Evolutionary conservation across 2,797 vertebrate genomes (phyloP), one percentile per base, ranked within the genome.

Genomic region (Poecilia wingei): DNA sequence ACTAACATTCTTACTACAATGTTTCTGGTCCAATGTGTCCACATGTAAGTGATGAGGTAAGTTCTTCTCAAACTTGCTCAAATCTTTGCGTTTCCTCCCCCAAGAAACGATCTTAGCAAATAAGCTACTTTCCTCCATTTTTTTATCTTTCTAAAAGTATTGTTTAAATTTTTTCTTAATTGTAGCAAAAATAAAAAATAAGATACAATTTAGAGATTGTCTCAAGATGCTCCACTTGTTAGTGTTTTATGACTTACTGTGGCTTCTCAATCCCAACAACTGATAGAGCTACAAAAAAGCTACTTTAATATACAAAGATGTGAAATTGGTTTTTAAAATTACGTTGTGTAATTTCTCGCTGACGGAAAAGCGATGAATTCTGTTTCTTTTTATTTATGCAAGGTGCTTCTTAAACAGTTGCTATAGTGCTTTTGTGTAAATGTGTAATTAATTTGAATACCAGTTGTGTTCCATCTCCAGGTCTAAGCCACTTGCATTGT

Each of bases 361-460:
- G n/a, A 36, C 28, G 25, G 61, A n/a, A 47, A 59, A 33, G 22
- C 6, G 5, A 1, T 69, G 4, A 13, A 33, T 14, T 31, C 16
- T 71, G 1, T 12, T n/a, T 28, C 6, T 22, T n/a, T 59, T 36
- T 39, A 22, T 49, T 47, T 55, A 12, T 66, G 2, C 41, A 31
- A n/a, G 13, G 1, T 33, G 31, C 9, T 43, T 51, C 9, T 66
- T 39, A 9, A 57, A 66, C 59, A 31, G 39, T 55, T 8, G 33
- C 25, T 14, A 33, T 6, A 7, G 14, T 20, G 49, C 55, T 57
- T 39, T 13, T 3, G 6, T 59, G 33, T 49, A 68, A 68, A 53
- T 36, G 20, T 33, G 13, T 64, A 77, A 66, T 84, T 70, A 43
- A 72, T 46, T 59, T 74, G 36, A 72, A 61, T 43, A 81, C 36